Base-by-base conservation (phyloP, 2,888 invertebrate species). In the Drosophila yooni region DNA sequence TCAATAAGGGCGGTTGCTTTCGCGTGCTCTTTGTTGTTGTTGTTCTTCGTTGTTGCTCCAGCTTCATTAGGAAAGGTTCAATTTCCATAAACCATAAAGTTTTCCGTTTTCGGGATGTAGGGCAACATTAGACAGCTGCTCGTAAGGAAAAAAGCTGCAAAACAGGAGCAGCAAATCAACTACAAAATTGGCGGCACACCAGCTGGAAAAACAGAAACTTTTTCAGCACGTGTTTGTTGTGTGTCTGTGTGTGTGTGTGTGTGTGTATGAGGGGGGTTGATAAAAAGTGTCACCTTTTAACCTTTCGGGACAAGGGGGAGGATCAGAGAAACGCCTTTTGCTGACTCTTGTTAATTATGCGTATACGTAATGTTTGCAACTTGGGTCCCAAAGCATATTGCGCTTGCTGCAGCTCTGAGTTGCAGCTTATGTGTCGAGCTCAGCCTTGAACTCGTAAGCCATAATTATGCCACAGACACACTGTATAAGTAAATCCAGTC, bases 41-140 rank as follows among this genome's bases (percentile, higher is more conserved):
- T 46, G 27, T 48, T n/a, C 5, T 29, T 53, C 10, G 54, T 58
- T 75, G 63, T 52, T 56, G 51, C 38, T 60, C 59, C 54, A 73
- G 75, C 65, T 75, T 84, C 87, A 84, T 88, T 91, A 90, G 88
- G 58, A 76, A 67, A 85, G 79, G 91, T 87, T 89, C 83, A 91
- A 91, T 87, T 88, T 85, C 81, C 89, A 87, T 91, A 91, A 87
- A 78, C 66, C 89, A 85, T 83, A 77, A 88, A 76, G 76, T 78
- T 79, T 79, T 31, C 48, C 53, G 56, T 70, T 65, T 76, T 50
- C 1, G 7, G 48, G 36, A 8, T n/a, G 38, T 21, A n/a, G 40
- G 65, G 36, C 34, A 68, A 70, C 75, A 74, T 80, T 79, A 82
- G 82, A 80, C 83, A 87, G 88, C 78, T 78, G 84, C 63, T 89